A percentile compares a stretch with the other conserved stretches of the same genome.
These are phyloP conservation scores for Drosophila sordidapex DNA, from an alignment of 2,888 invertebrate genomes.

Conservation along the genomic window DNA sequence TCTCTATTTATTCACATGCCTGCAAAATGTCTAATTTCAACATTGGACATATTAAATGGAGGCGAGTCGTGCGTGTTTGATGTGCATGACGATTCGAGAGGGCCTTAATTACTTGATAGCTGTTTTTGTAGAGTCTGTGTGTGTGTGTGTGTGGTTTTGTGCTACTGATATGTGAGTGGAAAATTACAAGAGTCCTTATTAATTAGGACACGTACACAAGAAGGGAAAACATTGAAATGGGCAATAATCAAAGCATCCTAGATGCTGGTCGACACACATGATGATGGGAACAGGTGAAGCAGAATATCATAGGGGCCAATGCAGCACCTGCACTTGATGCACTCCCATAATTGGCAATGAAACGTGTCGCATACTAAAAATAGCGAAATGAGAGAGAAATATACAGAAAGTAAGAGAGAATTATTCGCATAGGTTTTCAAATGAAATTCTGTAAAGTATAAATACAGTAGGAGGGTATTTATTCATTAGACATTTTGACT, in stretches of 20 bases:
- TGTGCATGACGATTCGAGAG: conserved; percentile 54
- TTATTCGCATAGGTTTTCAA: neutral
- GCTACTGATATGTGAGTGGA: conserved; percentile 23
- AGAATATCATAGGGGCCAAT: neutral
- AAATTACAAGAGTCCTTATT: conserved; percentile 59
- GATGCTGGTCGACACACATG: neutral
- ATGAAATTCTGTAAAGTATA: neutral
- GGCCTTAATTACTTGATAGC: conserved; percentile 69
- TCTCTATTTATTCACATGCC: conserved; percentile 3
- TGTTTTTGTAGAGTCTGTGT: neutral
- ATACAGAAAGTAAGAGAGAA: neutral
- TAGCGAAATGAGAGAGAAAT: neutral
- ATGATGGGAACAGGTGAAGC: neutral
- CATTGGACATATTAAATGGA: conserved; percentile 22
- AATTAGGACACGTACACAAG: conserved; percentile 69
- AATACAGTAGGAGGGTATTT: neutral
- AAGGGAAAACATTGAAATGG: conserved; percentile 27
- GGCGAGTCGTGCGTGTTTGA: conserved; percentile 38
- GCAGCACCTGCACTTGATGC: conserved; percentile 52
- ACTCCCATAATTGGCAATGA: conserved; percentile 64
- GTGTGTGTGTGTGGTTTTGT: conserved; percentile 14
- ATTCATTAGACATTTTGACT: neutral
- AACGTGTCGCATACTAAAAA: conserved; percentile 53
- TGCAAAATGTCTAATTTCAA: conserved; percentile 1
- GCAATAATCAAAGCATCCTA: conserved; percentile 64